Base-by-base conservation (phyloP, 92 coral and sea anemone species). In the Heliopora coerulea region DNA sequence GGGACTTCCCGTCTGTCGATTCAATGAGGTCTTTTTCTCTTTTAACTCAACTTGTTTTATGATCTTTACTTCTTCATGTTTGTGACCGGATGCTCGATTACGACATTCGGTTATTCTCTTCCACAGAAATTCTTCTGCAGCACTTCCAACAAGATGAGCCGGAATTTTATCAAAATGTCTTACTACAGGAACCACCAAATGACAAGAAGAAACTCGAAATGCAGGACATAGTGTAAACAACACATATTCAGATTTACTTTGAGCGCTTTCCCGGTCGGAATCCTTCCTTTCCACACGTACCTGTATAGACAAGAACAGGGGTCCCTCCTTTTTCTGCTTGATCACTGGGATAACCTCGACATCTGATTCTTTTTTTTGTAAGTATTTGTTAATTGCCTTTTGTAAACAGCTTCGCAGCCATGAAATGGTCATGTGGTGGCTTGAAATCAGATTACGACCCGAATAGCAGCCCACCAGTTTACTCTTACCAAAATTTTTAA, bases 351-450 rank as follows among this genome's bases (percentile, higher is more conserved):
- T 28, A 14, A 56, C 3, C 7, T 50, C 26, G 30, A 3, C 33
- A 4, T 6, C 13, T 8, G 6, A 11, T 3, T 56, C 30, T 23
- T 23, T 23, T 9, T 50, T 17, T 50, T 5, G 6, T 17, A 1
- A 15, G 30, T 56, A 56, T 3, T 9, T 28, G 18, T 14, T 8
- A 13, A 56, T 56, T 3, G 61, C 61, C 33, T 28, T 56, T 15
- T 56, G 61, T 56, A 56, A 23, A 56, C 33, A 31, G 15, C 61
- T 56, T 23, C 61, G 61, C 23, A 56, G 17, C 61, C 61, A 56
- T 4, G 61, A 56, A 23, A 56, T 28, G 33, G 33, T 56, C 61
- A 56, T 56, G 1, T 56, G 61, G 33, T 56, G 61, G 17, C 61
- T 56, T 23, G 61, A 56, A 17, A 56, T 23, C 14, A 56, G 9